phyloP scores from a whole-genome alignment of 1,140 invertebrate species.

The Himalopsyche phryganea region DNA sequence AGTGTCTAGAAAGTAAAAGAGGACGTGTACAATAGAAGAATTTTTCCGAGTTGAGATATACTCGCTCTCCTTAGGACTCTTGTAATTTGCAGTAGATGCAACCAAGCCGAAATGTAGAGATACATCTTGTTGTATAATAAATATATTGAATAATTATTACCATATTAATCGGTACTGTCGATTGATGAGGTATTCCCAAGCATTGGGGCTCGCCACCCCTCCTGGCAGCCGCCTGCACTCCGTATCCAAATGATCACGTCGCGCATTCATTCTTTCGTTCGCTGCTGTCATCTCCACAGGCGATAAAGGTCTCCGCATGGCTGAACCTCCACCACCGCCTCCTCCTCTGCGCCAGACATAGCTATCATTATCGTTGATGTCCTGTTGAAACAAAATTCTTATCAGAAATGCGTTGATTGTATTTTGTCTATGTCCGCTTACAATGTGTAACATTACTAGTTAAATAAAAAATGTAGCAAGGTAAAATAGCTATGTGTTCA shows the following conservation, averaged over 20 bases:
- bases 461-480: too few species aligned
- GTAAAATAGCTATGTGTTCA: too few species aligned
- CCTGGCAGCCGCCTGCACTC: constrained; percentile 32
- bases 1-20: too few species aligned
- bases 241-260: constrained; percentile 43
- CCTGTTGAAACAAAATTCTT: constrained; percentile 17
- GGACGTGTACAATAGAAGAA: too few species aligned
- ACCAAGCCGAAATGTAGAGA: too few species aligned
- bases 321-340: constrained; percentile 3
- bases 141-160: too few species aligned
- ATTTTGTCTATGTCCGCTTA: too few species aligned
- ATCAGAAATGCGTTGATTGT: not conserved
- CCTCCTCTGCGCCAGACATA: constrained; percentile 17
- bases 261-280: constrained; percentile 41
- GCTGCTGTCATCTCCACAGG: constrained; percentile 24
- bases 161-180: constrained; percentile 75
- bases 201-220: constrained; percentile 63
- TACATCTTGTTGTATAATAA: too few species aligned
- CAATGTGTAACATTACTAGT: too few species aligned
- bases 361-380: constrained; percentile 27
- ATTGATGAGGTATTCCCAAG: constrained; percentile 82
- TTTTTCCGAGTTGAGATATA: too few species aligned
- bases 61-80: too few species aligned
- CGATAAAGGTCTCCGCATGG: constrained; percentile 18
- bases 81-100: too few species aligned